Evolutionary conservation across 2,797 vertebrate genomes (phyloP).

Genomic region (Nannoperca obscura): DNA sequence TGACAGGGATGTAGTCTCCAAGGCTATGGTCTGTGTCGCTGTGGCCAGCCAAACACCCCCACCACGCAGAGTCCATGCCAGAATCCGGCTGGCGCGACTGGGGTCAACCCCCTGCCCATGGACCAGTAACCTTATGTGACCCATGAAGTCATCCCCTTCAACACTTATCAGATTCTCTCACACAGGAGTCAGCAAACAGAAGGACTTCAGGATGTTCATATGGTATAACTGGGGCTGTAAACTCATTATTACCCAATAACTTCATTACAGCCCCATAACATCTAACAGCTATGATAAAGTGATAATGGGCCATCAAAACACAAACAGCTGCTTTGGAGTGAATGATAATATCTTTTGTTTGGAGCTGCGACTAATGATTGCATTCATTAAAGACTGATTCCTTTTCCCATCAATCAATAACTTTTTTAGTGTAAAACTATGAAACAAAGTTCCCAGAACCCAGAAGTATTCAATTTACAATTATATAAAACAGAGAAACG

Average conservation of each 20-base stretch:
- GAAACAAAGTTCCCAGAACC: background rate
- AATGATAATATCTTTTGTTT: background rate
- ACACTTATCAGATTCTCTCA: conserved; percentile 68
- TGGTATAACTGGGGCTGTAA: conserved; percentile 40
- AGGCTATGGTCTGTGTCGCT: conserved; percentile 46
- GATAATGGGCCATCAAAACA: background rate
- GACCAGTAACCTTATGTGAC: conserved; percentile 78
- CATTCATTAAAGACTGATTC: background rate
- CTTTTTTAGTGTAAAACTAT: background rate
- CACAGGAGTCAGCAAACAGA: conserved; percentile 60
- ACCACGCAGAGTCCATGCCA: conserved; percentile 44
- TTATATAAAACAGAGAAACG: background rate
- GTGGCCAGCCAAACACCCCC: conserved; percentile 43
- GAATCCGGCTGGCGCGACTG: conserved; percentile 65
- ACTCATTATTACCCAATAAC: conserved; percentile 53
- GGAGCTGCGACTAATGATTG: background rate
- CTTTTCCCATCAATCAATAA: background rate
- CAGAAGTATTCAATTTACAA: background rate
- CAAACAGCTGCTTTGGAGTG: conserved; percentile 21
- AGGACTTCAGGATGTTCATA: conserved; percentile 33
- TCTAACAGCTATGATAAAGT: background rate
- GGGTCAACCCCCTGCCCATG: conserved; percentile 75
- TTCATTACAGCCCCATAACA: conserved; percentile 34
- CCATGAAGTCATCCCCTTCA: conserved; percentile 78
- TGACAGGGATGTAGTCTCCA: conserved; percentile 36